phyloP scores from a whole-genome alignment of 2,797 vertebrate genomes.

The Epinephelus awoara region DNA sequence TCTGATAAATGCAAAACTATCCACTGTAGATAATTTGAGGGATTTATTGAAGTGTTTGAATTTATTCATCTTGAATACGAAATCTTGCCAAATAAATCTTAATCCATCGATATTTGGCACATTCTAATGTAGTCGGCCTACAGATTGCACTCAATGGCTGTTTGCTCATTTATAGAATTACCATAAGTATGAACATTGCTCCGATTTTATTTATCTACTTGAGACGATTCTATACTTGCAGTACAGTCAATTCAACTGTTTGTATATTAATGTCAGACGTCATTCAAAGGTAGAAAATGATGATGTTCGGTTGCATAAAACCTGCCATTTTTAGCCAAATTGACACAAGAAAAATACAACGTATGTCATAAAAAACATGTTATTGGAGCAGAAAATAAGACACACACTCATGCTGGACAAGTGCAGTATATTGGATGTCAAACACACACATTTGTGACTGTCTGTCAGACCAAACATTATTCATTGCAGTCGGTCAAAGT shows the following conservation, averaged over 20 bases:
- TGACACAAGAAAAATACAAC: not conserved
- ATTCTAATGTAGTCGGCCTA: constrained; percentile 51
- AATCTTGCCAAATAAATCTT: constrained; percentile 70
- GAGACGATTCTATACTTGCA: constrained; percentile 4
- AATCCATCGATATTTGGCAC: constrained; percentile 64
- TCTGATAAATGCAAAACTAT: constrained; percentile 77
- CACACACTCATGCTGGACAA: constrained; percentile 30
- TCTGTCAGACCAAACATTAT: constrained; percentile 84
- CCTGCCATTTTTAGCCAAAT: not conserved
- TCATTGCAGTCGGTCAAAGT: constrained; percentile 81
- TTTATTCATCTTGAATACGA: constrained; percentile 77
- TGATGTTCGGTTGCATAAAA: constrained; percentile 5
- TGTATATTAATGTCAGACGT: constrained; percentile 19
- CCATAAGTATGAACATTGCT: constrained; percentile 27
- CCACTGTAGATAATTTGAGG: constrained; percentile 82
- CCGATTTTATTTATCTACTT: constrained; percentile 36
- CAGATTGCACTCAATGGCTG: constrained; percentile 43
- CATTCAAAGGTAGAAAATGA: not conserved
- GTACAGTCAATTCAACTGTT: not conserved
- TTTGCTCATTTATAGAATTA: constrained; percentile 55
- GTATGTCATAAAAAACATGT: constrained; percentile 15
- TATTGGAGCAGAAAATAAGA: constrained; percentile 26
- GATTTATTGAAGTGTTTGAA: constrained; percentile 79
- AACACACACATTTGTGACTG: constrained; percentile 80
- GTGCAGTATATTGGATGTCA: constrained; percentile 56